Percentiles rank a stretch among this genome's conserved stretches.
phyloP scores from a whole-genome alignment of 2,888 invertebrate genomes.

The Orchesellides sinensis region DNA sequence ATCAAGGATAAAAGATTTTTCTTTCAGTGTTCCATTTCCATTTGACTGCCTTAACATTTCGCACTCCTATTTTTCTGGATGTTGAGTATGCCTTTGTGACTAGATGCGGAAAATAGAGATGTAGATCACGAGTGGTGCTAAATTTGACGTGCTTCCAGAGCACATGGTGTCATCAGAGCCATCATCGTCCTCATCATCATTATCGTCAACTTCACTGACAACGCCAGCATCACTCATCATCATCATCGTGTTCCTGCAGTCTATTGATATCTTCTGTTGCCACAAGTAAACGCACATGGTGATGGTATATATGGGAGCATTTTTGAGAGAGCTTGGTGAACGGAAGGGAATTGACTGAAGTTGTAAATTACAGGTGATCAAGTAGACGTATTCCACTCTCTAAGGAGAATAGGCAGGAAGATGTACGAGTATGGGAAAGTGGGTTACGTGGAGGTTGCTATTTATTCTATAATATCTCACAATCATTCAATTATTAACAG shows the following conservation, averaged over 20 bases:
- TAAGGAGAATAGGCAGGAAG: neutral
- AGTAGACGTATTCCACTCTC: conserved; percentile 43
- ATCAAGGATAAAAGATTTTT: conserved; percentile 8
- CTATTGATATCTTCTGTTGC: too few species aligned
- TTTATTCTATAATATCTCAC: conserved; percentile 23
- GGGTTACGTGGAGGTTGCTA: neutral
- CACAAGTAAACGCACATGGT: too few species aligned
- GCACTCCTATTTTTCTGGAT: neutral
- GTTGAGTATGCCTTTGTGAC: conserved; percentile 1
- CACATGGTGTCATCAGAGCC: conserved; percentile 1
- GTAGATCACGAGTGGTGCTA: neutral
- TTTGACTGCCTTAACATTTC: conserved; percentile 34
- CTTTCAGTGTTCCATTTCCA: conserved; percentile 25
- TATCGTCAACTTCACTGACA: neutral
- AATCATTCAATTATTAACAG: conserved; percentile 13
- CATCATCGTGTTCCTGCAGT: too few species aligned
- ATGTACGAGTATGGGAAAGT: neutral
- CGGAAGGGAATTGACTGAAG: conserved; percentile 56
- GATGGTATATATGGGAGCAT: neutral
- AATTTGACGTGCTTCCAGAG: neutral
- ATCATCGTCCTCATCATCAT: conserved; percentile 34
- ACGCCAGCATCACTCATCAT: neutral
- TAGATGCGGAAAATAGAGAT: neutral
- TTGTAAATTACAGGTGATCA: conserved; percentile 67
- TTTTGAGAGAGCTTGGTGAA: conserved; percentile 9